Conservation (phyloP, 2,797 vertebrate genomes). For the Lycodopsis pacificus region DNA sequence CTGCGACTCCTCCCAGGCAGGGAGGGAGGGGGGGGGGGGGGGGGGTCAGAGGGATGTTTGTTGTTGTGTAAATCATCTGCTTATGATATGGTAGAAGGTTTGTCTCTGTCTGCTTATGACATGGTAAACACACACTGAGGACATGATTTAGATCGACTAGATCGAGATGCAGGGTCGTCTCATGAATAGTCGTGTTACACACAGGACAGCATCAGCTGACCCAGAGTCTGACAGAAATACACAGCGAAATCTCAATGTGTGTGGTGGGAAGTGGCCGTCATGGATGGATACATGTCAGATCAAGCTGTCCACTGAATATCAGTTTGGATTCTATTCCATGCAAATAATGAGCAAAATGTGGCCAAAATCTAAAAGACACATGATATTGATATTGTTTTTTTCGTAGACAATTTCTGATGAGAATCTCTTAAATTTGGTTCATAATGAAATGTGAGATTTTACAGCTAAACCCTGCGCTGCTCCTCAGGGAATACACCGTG, state of each 20-base stretch:
- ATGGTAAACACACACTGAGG: too few relatives aligned
- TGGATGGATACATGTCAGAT: neutral
- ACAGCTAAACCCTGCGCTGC: neutral
- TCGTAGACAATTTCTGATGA: neutral
- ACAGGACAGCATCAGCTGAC: conserved; percentile 31
- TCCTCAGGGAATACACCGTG: neutral
- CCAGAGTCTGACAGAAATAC: neutral
- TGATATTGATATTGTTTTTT: too few relatives aligned
- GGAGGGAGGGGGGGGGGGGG: too few relatives aligned
- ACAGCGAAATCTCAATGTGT: neutral
- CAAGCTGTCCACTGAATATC: neutral
- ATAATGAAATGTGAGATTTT: neutral
- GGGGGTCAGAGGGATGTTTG: too few relatives aligned
- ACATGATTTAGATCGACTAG: too few relatives aligned
- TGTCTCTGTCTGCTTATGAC: too few relatives aligned
- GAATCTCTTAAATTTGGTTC: neutral
- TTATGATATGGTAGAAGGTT: too few relatives aligned
- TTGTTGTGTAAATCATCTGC: too few relatives aligned
- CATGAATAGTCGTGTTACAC: neutral
- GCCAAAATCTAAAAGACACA: neutral
- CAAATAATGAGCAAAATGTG: neutral
- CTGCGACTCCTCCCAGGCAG: too few relatives aligned
- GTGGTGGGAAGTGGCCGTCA: neutral
- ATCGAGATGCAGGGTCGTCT: too few relatives aligned
- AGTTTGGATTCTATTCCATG: neutral